Evolutionary conservation across 1,140 invertebrate genomes (phyloP), one percentile per base, ranked within the genome.

Genomic region (Hormaphis cornu): DNA sequence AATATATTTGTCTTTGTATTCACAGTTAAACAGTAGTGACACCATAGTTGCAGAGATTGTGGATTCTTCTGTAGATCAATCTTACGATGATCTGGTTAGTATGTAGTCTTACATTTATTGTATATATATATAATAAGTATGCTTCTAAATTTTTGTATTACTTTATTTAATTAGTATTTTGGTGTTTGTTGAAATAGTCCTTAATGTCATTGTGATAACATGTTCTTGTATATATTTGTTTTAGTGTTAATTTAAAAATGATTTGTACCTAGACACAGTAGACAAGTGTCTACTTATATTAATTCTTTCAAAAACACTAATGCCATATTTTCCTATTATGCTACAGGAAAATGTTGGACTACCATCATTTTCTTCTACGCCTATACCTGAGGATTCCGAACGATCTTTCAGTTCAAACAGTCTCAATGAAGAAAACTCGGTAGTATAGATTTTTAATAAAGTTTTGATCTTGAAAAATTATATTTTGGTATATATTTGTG

Each of bases 311-410:
- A n/a, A n/a, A n/a, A n/a, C n/a, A n/a, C n/a, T n/a, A n/a, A n/a
- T n/a, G n/a, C n/a, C n/a, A n/a, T n/a, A n/a, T 16, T 35, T 28
- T 54, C 8, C 5, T 6, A 30, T 30, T 14, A 5, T 42, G 9
- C 24, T 66, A 18, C 9, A 66, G 61, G 44, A 66, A 3, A 66
- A 66, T 66, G 61, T 66, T 8, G 61, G 61, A 22, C 44, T 48
- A 0, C 61, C 61, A 0, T 66, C 61, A 8, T 66, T 66, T 48
- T 48, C 42, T 35, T 66, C 61, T 2, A 66, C 61, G 3, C 61
- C 61, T n/a, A 66, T 66, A 16, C 61, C 26, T 1, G 44, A 66
- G 10, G 44, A 35, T 14, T 58, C 54, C 0, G 35, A 7, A 4
- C n/a, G n/a, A 24, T 58, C n/a, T n/a, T 58, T 16, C 54, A 10